phyloP scores from a whole-genome alignment of 2,888 invertebrate species.

The Elegia similella region DNA sequence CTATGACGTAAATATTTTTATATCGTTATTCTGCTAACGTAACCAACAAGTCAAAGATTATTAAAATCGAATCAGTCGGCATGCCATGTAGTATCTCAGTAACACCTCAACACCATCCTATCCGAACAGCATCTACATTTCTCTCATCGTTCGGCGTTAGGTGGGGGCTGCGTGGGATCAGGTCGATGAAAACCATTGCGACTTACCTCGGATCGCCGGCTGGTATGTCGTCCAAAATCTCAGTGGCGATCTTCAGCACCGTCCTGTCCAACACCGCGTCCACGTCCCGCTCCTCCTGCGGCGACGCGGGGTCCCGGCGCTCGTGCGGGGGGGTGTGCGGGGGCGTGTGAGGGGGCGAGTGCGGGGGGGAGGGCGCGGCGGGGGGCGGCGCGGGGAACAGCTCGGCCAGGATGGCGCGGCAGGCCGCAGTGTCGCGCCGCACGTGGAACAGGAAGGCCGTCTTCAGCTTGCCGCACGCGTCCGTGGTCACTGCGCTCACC shows the following conservation, averaged over 20 bases:
- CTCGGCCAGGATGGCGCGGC: constrained; percentile 43
- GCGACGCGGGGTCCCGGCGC: neutral
- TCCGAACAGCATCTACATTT: too few relatives aligned
- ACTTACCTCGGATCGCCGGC: constrained; percentile 88
- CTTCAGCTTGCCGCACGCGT: constrained; percentile 81
- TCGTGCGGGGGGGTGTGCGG: too few relatives aligned
- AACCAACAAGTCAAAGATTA: too few relatives aligned
- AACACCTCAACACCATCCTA: too few relatives aligned
- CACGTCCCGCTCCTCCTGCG: constrained; percentile 32
- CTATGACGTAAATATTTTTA: too few relatives aligned
- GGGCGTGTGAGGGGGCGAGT: too few relatives aligned
- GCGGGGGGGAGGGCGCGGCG: constrained; percentile 61
- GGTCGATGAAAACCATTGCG: neutral
- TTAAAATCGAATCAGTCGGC: too few relatives aligned
- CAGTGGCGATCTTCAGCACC: constrained; percentile 83
- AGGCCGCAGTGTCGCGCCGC: constrained; percentile 69
- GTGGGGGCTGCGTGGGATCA: constrained; percentile 12
- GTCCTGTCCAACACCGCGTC: constrained; percentile 63
- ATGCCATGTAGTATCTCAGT: too few relatives aligned
- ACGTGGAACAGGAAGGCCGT: constrained; percentile 90
- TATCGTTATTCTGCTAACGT: too few relatives aligned
- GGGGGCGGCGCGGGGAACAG: constrained; percentile 57
- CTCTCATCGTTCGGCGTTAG: too few relatives aligned
- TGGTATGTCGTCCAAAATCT: constrained; percentile 93
- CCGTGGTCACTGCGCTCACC: constrained; percentile 56